These are phyloP conservation scores for Colistium nudipinnis DNA, from an alignment of 2,113 vertebrate species.

Conservation along the genomic window DNA sequence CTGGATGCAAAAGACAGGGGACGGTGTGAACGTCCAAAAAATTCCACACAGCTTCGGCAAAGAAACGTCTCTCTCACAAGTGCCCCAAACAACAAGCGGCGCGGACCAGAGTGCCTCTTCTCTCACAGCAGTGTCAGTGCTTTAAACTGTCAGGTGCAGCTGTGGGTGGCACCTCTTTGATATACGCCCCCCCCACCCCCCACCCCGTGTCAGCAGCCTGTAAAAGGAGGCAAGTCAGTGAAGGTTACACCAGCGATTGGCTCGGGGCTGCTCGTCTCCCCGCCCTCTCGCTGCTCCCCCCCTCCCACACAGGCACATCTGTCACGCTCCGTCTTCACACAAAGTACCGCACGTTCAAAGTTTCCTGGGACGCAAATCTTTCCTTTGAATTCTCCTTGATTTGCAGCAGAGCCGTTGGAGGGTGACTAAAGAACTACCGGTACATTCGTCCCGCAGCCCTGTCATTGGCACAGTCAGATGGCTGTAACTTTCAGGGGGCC, in stretches of 20 bases:
- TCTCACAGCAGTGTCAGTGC: slow-evolving; percentile 37
- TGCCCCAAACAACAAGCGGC: slow-evolving; percentile 57
- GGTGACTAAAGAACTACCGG: no score
- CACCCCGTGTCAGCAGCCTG: slow-evolving; percentile 83
- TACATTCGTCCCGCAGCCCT: background rate
- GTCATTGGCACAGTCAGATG: slow-evolving; percentile 25
- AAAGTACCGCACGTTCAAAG: background rate
- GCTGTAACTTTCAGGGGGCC: slow-evolving; percentile 37
- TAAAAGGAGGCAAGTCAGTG: slow-evolving; percentile 89
- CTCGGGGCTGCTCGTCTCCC: slow-evolving; percentile 13
- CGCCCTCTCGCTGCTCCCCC: slow-evolving; percentile 26
- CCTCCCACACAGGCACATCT: slow-evolving; percentile 55
- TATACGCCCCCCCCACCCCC: no score
- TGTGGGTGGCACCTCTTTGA: slow-evolving; percentile 87
- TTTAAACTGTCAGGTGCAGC: slow-evolving; percentile 85
- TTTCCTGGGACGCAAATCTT: background rate
- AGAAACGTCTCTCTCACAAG: slow-evolving; percentile 31
- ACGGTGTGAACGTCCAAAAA: slow-evolving; percentile 40
- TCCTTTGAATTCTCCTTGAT: background rate
- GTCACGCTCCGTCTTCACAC: slow-evolving; percentile 56
- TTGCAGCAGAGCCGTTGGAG: background rate
- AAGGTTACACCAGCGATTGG: slow-evolving; percentile 64
- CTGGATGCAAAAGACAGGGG: background rate
- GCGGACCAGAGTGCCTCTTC: background rate
- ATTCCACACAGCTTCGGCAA: slow-evolving; percentile 42